A percentile compares a stretch with the other conserved stretches of the same genome.
phyloP scores from a whole-genome alignment of 2,888 invertebrate genomes.

The Didymodactylos carnosus region DNA sequence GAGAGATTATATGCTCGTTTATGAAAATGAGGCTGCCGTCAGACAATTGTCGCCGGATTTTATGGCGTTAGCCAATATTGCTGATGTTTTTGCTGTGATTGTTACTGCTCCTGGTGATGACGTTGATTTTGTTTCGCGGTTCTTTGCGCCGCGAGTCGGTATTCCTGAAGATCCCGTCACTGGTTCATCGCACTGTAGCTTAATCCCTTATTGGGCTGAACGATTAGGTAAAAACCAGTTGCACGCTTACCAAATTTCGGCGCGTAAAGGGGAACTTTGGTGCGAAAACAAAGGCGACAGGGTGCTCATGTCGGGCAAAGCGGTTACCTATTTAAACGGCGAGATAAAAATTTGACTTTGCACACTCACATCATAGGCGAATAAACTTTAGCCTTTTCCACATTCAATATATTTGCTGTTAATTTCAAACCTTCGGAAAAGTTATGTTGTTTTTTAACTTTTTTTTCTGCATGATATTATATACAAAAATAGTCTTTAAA shows the following conservation, averaged over 20 bases:
- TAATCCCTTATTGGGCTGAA: constrained; percentile 35
- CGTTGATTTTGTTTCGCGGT: constrained; percentile 35
- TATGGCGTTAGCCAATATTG: neutral
- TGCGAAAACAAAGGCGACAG: neutral
- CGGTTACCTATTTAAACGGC: neutral
- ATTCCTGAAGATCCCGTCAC: constrained; percentile 37
- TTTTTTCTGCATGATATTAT: no score
- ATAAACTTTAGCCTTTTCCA: no score
- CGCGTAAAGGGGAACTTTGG: neutral
- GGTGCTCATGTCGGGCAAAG: neutral
- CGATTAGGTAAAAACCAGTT: constrained; percentile 24
- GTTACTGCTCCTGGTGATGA: neutral
- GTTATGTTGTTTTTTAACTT: no score
- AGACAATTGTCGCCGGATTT: neutral
- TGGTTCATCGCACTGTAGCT: constrained; percentile 36
- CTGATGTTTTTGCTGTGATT: neutral
- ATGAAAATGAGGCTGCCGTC: no score
- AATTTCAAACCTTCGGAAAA: no score
- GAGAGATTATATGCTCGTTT: neutral
- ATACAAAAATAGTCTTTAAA: no score
- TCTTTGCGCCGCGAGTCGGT: constrained; percentile 38
- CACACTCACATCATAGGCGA: neutral
- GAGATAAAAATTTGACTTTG: neutral
- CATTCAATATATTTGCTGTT: no score
- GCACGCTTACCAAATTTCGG: constrained; percentile 12